Evolutionary conservation across 2,888 invertebrate species (phyloP), one percentile per base, ranked within the genome.

Genomic region (Tubiluchus corallicola): DNA sequence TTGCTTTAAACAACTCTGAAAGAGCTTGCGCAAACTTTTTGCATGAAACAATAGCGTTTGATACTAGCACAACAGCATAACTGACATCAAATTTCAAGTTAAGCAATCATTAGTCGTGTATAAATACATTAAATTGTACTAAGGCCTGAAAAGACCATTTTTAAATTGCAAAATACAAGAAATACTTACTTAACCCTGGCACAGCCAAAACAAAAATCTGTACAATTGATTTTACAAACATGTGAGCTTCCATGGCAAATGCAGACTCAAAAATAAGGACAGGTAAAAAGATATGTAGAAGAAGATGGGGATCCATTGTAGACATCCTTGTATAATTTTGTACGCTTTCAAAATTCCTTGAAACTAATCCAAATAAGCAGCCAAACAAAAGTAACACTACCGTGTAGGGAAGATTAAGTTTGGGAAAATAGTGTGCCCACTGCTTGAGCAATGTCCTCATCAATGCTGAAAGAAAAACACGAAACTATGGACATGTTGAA

Each of bases 191-290:
- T 21, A 63, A 47, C 2, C 62, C 63, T 3, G 62, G 62, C 5
- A 61, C 53, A 4, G 63, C 61, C 37, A 64, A 49, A 1, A 62
- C 44, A 13, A 62, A 42, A 20, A 62, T 59, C 49, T 63, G 62
- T n/a, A 54, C 47, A 21, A 61, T 50, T 5, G 59, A 56, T 46
- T 57, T 60, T 44, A 60, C 49, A 48, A 67, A 64, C 2, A 59
- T 59, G 47, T 65, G 63, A 4, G 60, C 55, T 40, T 67, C 64
- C 59, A 66, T 60, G 3, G 59, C 58, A 50, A 64, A 66, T 1
- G 66, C 63, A 2, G 64, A 62, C 46, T 67, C 66, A 52, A 65
- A 67, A 38, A 67, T 60, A 29, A 67, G 57, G 17, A 64, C 57
- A 1, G 67, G 67, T 37, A 67, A 53, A 46, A 66, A 65, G 20